Conservation (phyloP, 2,797 vertebrate species). For the Balearica regulorum region DNA sequence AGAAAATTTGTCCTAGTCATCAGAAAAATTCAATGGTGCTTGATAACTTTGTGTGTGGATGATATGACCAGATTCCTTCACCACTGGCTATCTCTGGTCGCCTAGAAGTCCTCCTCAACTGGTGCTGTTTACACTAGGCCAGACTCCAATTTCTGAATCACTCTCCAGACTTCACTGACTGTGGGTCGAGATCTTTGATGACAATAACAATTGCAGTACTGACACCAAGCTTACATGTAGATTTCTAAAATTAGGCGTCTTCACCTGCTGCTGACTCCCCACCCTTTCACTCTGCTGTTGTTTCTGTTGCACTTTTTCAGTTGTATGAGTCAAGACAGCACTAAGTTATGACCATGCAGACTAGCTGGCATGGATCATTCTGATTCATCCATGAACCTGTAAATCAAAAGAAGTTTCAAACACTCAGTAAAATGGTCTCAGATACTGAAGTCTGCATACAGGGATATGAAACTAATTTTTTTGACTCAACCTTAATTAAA, state of each 20-base stretch:
- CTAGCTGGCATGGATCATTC: not conserved
- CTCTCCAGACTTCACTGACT: not conserved
- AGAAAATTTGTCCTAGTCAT: not conserved
- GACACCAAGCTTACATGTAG: not conserved
- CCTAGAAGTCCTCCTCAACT: not conserved
- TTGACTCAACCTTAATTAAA: not conserved
- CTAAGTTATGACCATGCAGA: not conserved
- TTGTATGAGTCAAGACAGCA: not conserved
- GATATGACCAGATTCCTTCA: not conserved
- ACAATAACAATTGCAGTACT: not conserved
- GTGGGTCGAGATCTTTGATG: not conserved
- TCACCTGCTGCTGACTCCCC: not conserved
- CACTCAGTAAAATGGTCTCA: not conserved
- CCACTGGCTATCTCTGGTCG: not conserved
- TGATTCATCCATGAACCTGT: slow-evolving; percentile 17
- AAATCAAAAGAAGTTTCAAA: slow-evolving; percentile 16
- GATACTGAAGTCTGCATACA: not conserved
- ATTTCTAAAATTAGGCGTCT: not conserved
- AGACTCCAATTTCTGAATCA: not conserved
- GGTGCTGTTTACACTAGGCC: not conserved
- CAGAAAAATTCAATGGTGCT: not conserved
- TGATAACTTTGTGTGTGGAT: not conserved
- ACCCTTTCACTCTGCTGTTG: not conserved
- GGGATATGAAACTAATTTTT: not conserved
- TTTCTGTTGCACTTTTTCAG: not conserved